Conservation (phyloP, 1,140 invertebrate genomes). For the Lepidurus arcticus region DNA sequence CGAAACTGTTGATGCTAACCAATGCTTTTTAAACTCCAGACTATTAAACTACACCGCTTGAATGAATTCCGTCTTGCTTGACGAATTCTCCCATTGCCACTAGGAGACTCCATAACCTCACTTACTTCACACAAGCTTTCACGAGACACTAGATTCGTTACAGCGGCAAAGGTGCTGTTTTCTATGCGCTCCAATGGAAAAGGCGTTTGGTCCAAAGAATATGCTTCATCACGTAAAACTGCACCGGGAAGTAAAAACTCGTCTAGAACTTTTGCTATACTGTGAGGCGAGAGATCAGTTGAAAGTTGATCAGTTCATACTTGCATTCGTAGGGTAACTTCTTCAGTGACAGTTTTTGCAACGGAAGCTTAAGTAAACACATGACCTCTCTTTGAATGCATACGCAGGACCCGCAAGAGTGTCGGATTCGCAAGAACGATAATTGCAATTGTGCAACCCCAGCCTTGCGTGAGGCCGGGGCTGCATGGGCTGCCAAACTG, state of each 20-base stretch:
- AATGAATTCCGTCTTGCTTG: not conserved
- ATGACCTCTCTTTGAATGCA: not conserved
- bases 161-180: not conserved
- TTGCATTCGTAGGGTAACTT: no score
- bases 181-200: no score
- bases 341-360: no score
- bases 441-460: conserved; percentile 2
- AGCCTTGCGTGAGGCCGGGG: conserved; percentile 1
- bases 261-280: no score
- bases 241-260: no score
- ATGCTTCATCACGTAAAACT: no score
- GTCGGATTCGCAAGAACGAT: not conserved
- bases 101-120: not conserved
- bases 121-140: not conserved
- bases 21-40: not conserved
- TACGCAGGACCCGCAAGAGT: not conserved
- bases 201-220: no score
- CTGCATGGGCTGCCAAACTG: conserved; percentile 20
- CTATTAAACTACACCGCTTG: not conserved
- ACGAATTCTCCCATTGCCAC: not conserved
- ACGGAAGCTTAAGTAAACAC: no score
- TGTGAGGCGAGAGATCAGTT: no score
- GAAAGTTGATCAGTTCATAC: no score
- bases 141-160: not conserved
- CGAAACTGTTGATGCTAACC: not conserved